A percentile compares a stretch with the other conserved stretches of the same genome.
These are phyloP conservation scores for Megalops cyprinoides DNA, from an alignment of 2,797 vertebrate species.

Conservation along the genomic window DNA sequence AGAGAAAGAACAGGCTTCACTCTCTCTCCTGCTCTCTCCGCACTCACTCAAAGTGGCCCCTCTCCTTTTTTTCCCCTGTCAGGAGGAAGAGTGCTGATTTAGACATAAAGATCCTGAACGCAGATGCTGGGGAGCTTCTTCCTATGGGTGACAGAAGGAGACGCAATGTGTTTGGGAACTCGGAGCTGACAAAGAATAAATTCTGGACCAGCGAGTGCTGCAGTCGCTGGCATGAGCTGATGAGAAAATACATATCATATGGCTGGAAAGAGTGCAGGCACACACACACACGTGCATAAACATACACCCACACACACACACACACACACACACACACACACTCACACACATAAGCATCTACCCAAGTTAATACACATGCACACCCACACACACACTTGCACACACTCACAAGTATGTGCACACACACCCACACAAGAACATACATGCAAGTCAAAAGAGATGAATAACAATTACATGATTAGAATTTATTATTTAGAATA, in stretches of 20 bases:
- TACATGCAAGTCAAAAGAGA: too few species aligned
- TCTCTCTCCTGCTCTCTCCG: neutral
- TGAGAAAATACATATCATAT: slow-evolving; percentile 68
- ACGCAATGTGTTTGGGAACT: slow-evolving; percentile 73
- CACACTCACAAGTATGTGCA: neutral
- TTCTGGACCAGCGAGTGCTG: slow-evolving; percentile 68
- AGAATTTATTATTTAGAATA: too few species aligned
- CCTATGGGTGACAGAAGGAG: slow-evolving; percentile 77
- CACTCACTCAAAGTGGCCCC: slow-evolving; percentile 20
- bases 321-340: neutral
- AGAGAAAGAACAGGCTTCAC: slow-evolving; percentile 52
- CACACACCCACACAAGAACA: neutral
- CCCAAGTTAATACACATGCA: too few species aligned
- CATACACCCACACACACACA: neutral
- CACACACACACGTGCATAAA: neutral
- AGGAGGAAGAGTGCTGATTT: slow-evolving; percentile 76
- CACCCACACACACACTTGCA: slow-evolving; percentile 28
- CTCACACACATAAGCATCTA: too few species aligned
- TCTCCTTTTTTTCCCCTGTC: slow-evolving; percentile 50
- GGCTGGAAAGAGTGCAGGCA: slow-evolving; percentile 31
- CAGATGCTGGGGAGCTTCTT: slow-evolving; percentile 74
- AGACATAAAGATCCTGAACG: slow-evolving; percentile 75
- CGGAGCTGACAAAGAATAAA: slow-evolving; percentile 72
- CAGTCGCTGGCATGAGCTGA: slow-evolving; percentile 61
- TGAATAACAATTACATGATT: too few species aligned